These are phyloP conservation scores for Laterallus jamaicensis DNA, from an alignment of 2,113 vertebrate genomes.

Conservation along the genomic window DNA sequence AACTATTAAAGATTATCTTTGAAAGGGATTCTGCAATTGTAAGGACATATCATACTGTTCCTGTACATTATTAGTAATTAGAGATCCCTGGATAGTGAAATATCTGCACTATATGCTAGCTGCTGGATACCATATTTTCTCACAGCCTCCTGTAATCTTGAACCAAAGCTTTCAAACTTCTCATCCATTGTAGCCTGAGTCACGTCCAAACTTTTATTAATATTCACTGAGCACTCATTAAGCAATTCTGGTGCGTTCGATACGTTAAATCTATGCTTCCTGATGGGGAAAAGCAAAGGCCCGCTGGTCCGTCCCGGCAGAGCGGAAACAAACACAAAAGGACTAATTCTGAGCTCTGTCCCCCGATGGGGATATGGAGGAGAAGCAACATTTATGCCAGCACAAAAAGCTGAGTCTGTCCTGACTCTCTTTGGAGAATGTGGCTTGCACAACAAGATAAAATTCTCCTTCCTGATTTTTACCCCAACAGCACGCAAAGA, in stretches of 20 bases:
- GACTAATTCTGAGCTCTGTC: background rate
- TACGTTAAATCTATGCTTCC: conserved; percentile 44
- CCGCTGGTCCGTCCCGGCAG: background rate
- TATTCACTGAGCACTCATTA: conserved; percentile 67
- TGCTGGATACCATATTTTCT: conserved; percentile 72
- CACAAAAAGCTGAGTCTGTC: background rate
- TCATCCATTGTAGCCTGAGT: conserved; percentile 57
- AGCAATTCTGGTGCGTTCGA: conserved; percentile 36
- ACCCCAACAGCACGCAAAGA: background rate
- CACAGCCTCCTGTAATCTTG: conserved; percentile 72
- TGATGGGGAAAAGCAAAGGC: conserved; percentile 42
- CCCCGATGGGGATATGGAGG: background rate
- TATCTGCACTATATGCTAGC: conserved; percentile 73
- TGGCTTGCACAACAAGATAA: background rate
- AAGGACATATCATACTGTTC: conserved; percentile 83
- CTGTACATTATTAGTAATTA: conserved; percentile 82
- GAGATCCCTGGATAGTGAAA: conserved; percentile 81
- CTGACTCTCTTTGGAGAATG: background rate
- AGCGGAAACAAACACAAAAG: conserved; percentile 37
- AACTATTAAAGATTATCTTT: conserved; percentile 88
- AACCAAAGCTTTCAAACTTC: conserved; percentile 74
- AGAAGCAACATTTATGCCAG: background rate
- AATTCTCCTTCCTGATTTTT: background rate
- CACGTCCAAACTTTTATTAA: conserved; percentile 74
- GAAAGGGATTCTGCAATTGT: conserved; percentile 83